Conservation (phyloP, 2,888 invertebrate genomes). For the Bellardia bayeri region DNA sequence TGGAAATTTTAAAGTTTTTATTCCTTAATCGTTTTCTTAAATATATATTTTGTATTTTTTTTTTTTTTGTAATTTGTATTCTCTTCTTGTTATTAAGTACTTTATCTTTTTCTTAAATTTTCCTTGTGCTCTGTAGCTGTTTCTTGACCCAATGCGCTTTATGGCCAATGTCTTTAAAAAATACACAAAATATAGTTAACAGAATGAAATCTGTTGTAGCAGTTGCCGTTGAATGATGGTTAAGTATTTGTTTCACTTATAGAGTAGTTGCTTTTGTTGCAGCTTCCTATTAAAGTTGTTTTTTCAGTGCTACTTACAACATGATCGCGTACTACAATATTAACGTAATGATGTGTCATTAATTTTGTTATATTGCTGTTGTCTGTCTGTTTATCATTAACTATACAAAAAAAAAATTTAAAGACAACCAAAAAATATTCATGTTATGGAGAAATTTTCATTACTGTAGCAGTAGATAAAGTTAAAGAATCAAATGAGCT, state of each 20-base stretch:
- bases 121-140: constrained; percentile 22
- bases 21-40: constrained; percentile 54
- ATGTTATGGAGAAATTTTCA: neutral
- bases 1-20: constrained; percentile 37
- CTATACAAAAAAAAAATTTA: constrained; percentile 21
- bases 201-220: constrained; percentile 1
- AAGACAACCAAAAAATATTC: constrained; percentile 1
- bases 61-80: neutral
- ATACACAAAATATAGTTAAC: neutral
- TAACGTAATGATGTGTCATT: constrained; percentile 74
- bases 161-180: neutral
- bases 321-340: constrained; percentile 69
- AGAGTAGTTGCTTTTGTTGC: constrained; percentile 35
- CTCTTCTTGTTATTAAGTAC: constrained; percentile 22
- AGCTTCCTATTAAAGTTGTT: constrained; percentile 36
- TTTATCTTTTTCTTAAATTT: constrained; percentile 16
- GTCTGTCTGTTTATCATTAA: constrained; percentile 51
- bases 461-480: neutral
- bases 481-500: neutral
- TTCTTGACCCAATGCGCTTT: constrained; percentile 11
- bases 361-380: constrained; percentile 72
- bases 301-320: constrained; percentile 61
- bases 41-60: constrained; percentile 24
- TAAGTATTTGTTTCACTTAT: neutral
- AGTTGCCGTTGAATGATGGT: constrained; percentile 6